phyloP scores from a whole-genome alignment of 2,888 invertebrate genomes.

The Drosophila mercatorum region DNA sequence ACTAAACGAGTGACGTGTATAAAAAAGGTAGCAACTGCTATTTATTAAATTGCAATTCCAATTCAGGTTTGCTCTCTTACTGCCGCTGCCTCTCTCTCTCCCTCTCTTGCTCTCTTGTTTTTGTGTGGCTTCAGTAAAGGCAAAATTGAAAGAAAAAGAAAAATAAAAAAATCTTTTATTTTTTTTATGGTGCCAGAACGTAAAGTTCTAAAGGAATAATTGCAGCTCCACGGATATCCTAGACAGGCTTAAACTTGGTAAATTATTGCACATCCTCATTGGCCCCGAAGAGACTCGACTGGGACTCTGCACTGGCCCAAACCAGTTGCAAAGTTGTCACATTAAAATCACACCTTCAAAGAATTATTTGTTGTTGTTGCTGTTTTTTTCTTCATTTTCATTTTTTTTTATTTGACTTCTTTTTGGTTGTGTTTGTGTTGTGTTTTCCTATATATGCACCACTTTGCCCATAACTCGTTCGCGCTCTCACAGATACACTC shows the following conservation, averaged over 20 bases:
- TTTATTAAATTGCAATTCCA: slow-evolving; percentile 72
- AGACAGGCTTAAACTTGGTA: slow-evolving; percentile 43
- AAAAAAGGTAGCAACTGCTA: slow-evolving; percentile 64
- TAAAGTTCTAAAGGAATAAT: slow-evolving; percentile 55
- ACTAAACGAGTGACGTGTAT: slow-evolving; percentile 65
- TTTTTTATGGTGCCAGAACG: slow-evolving; percentile 44
- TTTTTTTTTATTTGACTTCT: not conserved
- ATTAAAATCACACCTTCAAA: slow-evolving; percentile 78
- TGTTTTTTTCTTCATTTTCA: slow-evolving; percentile 16
- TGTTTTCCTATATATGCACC: slow-evolving; percentile 61
- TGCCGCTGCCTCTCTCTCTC: slow-evolving; percentile 7
- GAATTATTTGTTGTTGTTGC: slow-evolving; percentile 66
- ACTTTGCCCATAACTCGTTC: slow-evolving; percentile 72
- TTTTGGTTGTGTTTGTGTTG: slow-evolving; percentile 12
- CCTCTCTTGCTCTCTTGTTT: slow-evolving; percentile 18
- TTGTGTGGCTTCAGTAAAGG: slow-evolving; percentile 64
- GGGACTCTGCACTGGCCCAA: slow-evolving; percentile 35
- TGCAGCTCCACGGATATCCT: slow-evolving; percentile 48
- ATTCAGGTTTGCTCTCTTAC: slow-evolving; percentile 56
- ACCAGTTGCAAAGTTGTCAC: slow-evolving; percentile 81
- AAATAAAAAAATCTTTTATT: slow-evolving; percentile 13
- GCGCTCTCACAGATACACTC: slow-evolving; percentile 48
- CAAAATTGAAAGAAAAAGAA: slow-evolving; percentile 5
- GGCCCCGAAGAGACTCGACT: slow-evolving; percentile 14
- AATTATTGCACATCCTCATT: slow-evolving; percentile 46